Evolutionary conservation across 2,797 vertebrate genomes (phyloP), one percentile per base, ranked within the genome.

Genomic region (Arrhamphus sclerolepis): DNA sequence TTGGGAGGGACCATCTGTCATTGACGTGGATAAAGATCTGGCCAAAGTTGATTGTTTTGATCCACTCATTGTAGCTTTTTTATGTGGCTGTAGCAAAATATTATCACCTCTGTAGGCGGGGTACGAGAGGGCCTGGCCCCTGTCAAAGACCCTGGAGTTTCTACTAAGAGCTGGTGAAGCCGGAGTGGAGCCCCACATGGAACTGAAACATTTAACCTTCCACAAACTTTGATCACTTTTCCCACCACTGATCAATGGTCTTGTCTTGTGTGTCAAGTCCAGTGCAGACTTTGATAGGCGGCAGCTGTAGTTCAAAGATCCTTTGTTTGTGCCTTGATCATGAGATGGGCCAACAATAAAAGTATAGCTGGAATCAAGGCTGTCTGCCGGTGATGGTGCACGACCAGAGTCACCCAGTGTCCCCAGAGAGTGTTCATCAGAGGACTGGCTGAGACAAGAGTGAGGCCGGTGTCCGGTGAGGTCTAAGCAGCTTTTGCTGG

Each of bases 361-460:
- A 1, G 94, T 95, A 53, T 93, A 93, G 62, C 83, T 91, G 28
- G 93, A 95, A 61, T 92, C 92, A 8, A 94, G 83, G 77, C 93
- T 94, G 55, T 93, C 93, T n/a, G 89, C 62, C 16, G 92, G 91
- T 18, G 93, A 94, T 17, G 85, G 72, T 20, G 91, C 75, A 52
- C 91, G 84, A 4, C 87, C 89, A 24, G 78, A 81, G 60, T 89
- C 88, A 10, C 84, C 78, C 0, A 84, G 67, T 0, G 82, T 87
- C 19, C 72, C 84, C 0, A 83, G 62, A 22, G 87, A 81, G 58
- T 90, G 86, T 49, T 92, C 90, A 63, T 92, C 91, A 1, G 89
- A 91, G 28, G 84, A 92, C 51, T 83, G 87, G 65, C 86, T 91
- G 31, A 89, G 71, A 21, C 81, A 28, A 26, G 90, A 93, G 21